phyloP scores from a whole-genome alignment of 2,797 vertebrate genomes.

The Cuniculus paca region DNA sequence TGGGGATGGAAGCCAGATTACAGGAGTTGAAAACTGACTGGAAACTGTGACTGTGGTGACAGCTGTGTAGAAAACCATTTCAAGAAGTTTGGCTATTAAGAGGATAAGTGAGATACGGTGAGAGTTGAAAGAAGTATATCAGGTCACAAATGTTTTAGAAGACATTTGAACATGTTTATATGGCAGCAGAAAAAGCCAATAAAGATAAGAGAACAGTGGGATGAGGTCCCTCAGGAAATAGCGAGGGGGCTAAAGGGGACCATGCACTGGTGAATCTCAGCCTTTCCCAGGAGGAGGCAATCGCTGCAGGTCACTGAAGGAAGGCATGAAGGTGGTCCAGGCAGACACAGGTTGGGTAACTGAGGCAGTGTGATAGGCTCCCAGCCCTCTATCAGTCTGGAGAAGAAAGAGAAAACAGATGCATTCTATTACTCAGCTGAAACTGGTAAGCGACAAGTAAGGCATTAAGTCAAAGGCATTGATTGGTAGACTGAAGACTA shows the following conservation, averaged over 20 bases:
- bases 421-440: neutral
- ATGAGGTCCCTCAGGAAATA: neutral
- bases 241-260: neutral
- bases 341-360: accelerated
- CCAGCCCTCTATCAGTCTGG: no score
- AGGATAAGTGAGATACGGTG: neutral
- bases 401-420: neutral
- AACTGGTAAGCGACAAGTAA: neutral
- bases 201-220: neutral
- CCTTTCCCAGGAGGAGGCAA: neutral
- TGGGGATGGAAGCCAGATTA: neutral
- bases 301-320: neutral
- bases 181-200: neutral
- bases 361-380: neutral
- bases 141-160: neutral
- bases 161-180: neutral
- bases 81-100: neutral
- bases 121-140: neutral
- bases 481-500: neutral
- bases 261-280: neutral
- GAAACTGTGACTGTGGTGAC: neutral
- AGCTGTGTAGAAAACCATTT: neutral
- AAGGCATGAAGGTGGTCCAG: neutral
- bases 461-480: neutral
- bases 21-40: neutral